Evolutionary conservation across 1,140 invertebrate genomes (phyloP), one percentile per base, ranked within the genome.

Genomic region (Drepana arcuata): DNA sequence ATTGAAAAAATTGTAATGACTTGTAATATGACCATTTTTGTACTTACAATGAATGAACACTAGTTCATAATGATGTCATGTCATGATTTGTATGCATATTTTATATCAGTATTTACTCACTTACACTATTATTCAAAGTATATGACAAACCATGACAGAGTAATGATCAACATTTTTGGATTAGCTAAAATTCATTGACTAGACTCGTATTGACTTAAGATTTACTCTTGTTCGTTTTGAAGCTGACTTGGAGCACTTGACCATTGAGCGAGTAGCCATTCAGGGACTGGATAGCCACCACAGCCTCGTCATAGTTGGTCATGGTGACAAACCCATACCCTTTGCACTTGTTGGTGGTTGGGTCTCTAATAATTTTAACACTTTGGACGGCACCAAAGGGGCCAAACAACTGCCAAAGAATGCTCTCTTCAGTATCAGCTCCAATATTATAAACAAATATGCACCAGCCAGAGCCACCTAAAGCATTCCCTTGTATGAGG

Each of bases 381-480:
- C 90, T 92, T 80, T 95, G 93, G 41, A 96, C 94, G 44, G 94
- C 95, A 37, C 95, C 95, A 69, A 95, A 96, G 11, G 95, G 95
- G 26, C 94, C 95, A 79, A 96, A 96, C 34, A 96, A 86, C 84
- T 95, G 93, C 95, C 95, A 96, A 39, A 96, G 86, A 14, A 94
- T 89, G 66, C 92, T 94, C 72, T 96, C 95, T 73, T 96, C 94
- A 2, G 93, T 95, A 64, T 96, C 95, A 16, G 94, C 93, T 28
- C 92, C 92, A 58, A 96, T 86, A 77, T 96, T 96, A 84, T 95
- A 95, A n/a, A 96, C 93, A 80, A 96, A 96, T 70, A 96, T 93
- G 74, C 93, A 95, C 92, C 92, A 95, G 31, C 92, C 92, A 26
- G 91, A 91, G 41, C 91, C 90, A 32, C 88, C 89, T 70, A 90